These are phyloP conservation scores for Meles meles DNA, from an alignment of 2,113 vertebrate genomes.

Conservation along the genomic window DNA sequence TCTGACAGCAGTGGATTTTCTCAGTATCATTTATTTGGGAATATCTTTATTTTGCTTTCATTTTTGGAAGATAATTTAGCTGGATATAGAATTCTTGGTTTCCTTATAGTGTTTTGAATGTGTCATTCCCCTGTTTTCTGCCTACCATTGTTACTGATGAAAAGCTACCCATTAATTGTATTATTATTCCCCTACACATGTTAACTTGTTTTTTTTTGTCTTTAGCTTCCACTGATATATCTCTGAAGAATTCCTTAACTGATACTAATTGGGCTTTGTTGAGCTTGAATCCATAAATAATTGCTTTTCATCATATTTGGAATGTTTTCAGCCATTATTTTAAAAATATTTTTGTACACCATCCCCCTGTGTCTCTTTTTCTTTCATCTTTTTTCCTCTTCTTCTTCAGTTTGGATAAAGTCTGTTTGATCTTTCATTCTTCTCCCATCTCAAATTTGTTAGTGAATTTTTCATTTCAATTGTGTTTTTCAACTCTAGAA, in stretches of 20 bases:
- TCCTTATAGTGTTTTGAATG: neutral
- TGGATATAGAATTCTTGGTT: neutral
- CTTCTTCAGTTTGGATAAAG: neutral
- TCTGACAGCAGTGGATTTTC: neutral
- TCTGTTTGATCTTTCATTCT: neutral
- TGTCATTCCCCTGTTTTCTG: neutral
- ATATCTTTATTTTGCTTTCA: neutral
- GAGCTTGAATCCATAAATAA: neutral
- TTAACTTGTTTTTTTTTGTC: neutral
- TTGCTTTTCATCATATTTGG: neutral
- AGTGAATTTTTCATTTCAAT: neutral
- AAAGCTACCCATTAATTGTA: neutral
- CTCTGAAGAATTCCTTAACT: neutral
- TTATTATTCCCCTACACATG: neutral
- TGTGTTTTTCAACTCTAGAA: neutral
- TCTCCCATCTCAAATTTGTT: neutral
- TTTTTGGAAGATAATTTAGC: neutral
- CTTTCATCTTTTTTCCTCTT: neutral
- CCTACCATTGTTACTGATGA: neutral
- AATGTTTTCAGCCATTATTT: neutral
- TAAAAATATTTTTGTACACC: neutral
- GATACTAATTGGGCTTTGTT: neutral
- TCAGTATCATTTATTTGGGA: neutral
- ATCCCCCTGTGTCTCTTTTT: neutral
- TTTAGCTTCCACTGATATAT: neutral